Evolutionary conservation across 2,797 vertebrate species (phyloP).

Genomic region (Silurus lanzhouensis): DNA sequence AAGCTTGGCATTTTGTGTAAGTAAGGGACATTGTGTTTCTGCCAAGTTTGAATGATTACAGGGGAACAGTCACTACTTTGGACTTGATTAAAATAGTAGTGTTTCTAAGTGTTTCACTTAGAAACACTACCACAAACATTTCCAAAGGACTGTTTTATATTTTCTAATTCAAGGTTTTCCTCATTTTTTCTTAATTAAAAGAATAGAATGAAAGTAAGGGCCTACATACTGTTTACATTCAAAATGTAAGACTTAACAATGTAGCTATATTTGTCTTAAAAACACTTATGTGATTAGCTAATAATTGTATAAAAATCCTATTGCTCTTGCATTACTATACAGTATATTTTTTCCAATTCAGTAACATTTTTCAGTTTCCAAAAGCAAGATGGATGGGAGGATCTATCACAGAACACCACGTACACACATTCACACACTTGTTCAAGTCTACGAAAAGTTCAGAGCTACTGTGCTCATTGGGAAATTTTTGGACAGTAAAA

Average conservation of each 20-base stretch:
- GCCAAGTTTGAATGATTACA: background rate
- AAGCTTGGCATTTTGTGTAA: background rate
- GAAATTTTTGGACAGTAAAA: background rate
- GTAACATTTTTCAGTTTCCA: background rate
- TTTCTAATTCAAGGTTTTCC: background rate
- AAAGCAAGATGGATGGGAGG: background rate
- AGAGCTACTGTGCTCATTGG: background rate
- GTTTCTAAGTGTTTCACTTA: background rate
- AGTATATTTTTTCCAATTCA: background rate
- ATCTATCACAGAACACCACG: background rate
- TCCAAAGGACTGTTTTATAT: background rate
- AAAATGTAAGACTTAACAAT: background rate
- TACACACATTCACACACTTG: background rate
- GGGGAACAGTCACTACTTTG: background rate
- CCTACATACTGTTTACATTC: background rate
- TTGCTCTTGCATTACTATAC: background rate
- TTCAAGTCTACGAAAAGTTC: background rate
- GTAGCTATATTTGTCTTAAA: background rate
- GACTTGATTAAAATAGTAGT: background rate
- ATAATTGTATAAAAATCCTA: background rate
- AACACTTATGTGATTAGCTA: background rate
- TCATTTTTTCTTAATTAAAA: background rate
- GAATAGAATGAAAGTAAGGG: background rate
- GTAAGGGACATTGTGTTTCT: background rate
- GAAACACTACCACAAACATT: background rate